Conservation (phyloP, 1,140 invertebrate genomes). For the Arctopsyche grandis region DNA sequence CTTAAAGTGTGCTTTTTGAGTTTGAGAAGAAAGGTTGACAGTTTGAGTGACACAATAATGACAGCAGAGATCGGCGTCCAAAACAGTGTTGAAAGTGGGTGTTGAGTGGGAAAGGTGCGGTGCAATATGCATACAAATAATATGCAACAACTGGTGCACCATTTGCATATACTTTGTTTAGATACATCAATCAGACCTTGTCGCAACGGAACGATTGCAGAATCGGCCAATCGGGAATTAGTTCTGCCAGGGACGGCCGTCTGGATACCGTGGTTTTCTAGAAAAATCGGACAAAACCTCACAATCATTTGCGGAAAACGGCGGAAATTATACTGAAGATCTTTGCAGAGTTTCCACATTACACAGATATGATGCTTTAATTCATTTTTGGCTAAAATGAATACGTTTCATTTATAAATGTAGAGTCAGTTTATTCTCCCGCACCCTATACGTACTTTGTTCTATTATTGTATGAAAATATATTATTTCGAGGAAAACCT, state of each 20-base stretch:
- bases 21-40: too few relatives aligned
- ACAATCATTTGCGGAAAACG: not conserved
- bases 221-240: conserved; percentile 96
- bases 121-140: conserved; percentile 13
- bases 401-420: not conserved
- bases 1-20: too few relatives aligned
- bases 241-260: conserved; percentile 90
- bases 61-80: too few relatives aligned
- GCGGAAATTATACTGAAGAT: not conserved
- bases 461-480: too few relatives aligned
- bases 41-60: too few relatives aligned
- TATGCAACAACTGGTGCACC: conserved; percentile 29
- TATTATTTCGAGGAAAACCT: too few relatives aligned
- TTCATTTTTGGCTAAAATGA: not conserved
- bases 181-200: conserved; percentile 71
- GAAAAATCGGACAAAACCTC: conserved; percentile 39
- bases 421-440: not conserved
- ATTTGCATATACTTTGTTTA: not conserved
- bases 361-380: not conserved
- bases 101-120: not conserved
- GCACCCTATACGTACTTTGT: not conserved
- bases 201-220: conserved; percentile 86
- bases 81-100: too few relatives aligned
- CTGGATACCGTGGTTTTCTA: conserved; percentile 63
- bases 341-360: not conserved